Base-by-base conservation (phyloP, 2,888 invertebrate species). In the Apamea crenata region DNA sequence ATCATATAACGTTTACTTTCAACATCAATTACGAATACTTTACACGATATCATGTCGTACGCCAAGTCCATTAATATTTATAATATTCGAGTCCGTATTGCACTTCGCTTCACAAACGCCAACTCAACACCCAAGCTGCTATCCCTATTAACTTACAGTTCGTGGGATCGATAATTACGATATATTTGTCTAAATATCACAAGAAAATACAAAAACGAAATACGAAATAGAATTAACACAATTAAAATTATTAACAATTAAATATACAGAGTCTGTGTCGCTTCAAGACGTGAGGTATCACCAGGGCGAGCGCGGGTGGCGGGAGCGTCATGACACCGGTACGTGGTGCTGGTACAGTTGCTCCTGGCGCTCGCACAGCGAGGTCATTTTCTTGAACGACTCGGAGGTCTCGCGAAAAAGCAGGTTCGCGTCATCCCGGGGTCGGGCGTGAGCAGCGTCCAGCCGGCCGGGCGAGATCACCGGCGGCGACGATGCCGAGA, bases 161-260 rank as follows among this genome's bases (percentile, higher is more conserved):
- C 96, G 95, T 95, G 96, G 96, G 96, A 95, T 94, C 94, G 91
- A 94, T 94, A 91, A 94, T 96, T 95, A 96, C 93, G 93, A 96
- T 96, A 93, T 96, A 96, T 95, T 97, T 96, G 95, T 96, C 96
- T 97, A 97, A 95, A 96, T 97, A 97, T 97, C 97, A 97, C 97
- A 97, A 97, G 96, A 95, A 96, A 90, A 96, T 96, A 96, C 96
- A 96, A 96, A 96, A 96, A 96, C 96, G 96, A 96, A 96, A 96
- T 96, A 96, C 94, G 94, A 94, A 94, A 96, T 96, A 97, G 96
- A 95, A 95, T 96, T 96, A 96, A 96, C 95, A 96, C 95, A 95
- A 95, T 96, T 95, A 96, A 96, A 94, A 96, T 95, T 96, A 96
- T 96, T 96, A 96, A 96, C 96, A 96, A 95, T 96, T 95, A 95